Evolutionary conservation across 1,140 invertebrate species (phyloP), one percentile per base, ranked within the genome.

Genomic region (Aphis craccivora): DNA sequence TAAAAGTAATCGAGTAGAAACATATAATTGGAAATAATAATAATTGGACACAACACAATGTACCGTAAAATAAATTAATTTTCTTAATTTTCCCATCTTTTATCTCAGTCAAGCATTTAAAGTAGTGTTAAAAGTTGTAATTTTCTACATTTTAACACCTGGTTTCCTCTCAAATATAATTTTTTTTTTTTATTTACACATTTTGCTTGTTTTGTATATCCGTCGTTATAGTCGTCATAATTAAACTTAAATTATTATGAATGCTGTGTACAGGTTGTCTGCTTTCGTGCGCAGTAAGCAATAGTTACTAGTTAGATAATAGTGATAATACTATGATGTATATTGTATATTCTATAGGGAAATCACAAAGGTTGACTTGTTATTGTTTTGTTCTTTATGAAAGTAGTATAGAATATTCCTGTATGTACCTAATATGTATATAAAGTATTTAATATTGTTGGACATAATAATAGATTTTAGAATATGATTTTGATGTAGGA

Each of bases 271-370:
- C 14, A 76, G 60, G 30, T 76, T 76, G 60, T n/a, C 60, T 76
- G n/a, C 30, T 35, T 76, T 76, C 60, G 60, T 18, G 60, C 18
- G 60, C n/a, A 30, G 55, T 60, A n/a, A 67, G 60, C 30, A 67
- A n/a, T 76, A 76, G 60, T 76, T 76, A 67, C 18, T 76, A n/a
- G 60, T 76, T 76, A 76, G 60, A 76, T 76, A 76, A n/a, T 76
- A 5, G 9, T n/a, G 60, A 76, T 76, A 76, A n/a, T 76, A 5
- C 23, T n/a, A n/a, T 76, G 30, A 76, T n/a, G 48, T 45, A 45
- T n/a, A 67, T 30, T 9, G 60, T 67, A 67, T n/a, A 67, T 30
- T 30, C 60, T 67, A 30, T 11, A 67, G 60, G 60, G 60, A 67
- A 67, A 67, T 67, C 60, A 67, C 60, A 67, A 67, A 67, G 30